Conservation (phyloP, 2,113 vertebrate species). For the Myrmecophaga tridactyla region DNA sequence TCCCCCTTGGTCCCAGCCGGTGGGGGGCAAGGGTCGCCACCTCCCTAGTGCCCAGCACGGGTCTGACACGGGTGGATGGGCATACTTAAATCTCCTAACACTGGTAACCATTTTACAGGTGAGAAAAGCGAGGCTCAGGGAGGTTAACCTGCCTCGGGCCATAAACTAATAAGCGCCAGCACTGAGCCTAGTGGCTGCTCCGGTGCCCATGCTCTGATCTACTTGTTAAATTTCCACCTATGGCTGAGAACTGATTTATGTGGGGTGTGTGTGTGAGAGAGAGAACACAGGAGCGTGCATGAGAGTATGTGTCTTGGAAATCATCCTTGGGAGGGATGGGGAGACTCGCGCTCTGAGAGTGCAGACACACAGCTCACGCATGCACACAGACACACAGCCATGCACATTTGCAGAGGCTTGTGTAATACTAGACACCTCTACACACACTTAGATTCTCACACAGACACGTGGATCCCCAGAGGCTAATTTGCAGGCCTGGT, state of each 20-base stretch:
- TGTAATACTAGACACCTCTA: neutral
- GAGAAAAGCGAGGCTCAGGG: neutral
- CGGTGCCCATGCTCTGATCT: neutral
- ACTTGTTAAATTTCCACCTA: neutral
- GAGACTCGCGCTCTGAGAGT: neutral
- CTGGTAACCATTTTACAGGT: neutral
- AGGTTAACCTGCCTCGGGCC: neutral
- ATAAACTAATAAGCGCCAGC: neutral
- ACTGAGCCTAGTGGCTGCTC: neutral
- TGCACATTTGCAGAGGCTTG: neutral
- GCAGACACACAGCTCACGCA: neutral
- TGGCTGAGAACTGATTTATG: neutral
- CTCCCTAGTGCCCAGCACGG: neutral
- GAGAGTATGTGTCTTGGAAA: neutral
- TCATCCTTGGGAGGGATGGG: neutral
- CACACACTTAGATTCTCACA: neutral
- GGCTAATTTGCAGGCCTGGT: neutral
- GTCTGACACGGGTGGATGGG: neutral
- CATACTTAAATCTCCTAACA: neutral
- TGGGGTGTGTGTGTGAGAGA: neutral
- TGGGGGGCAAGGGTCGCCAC: neutral
- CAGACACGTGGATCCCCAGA: neutral
- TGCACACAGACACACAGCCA: too few species aligned
- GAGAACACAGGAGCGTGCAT: accelerated
- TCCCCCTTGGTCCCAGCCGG: neutral